These are phyloP conservation scores for Eristalis pertinax DNA, from an alignment of 2,888 invertebrate genomes.

Conservation along the genomic window DNA sequence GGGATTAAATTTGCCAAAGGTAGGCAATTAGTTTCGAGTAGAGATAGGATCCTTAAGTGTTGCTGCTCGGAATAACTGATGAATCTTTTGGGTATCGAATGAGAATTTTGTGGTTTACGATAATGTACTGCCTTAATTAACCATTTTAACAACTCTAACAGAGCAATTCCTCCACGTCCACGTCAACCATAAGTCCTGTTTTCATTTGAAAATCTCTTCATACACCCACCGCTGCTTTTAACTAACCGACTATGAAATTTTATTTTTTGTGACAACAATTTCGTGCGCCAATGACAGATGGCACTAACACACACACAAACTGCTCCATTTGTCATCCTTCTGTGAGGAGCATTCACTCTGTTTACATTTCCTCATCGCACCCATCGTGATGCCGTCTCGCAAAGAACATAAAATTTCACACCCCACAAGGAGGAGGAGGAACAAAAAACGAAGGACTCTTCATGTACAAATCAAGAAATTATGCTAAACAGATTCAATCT, in stretches of 20 bases:
- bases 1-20: neutral
- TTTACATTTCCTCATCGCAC: neutral
- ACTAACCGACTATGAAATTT: neutral
- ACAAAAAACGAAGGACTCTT: neutral
- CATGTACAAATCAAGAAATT: conserved; percentile 56
- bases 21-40: neutral
- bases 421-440: neutral
- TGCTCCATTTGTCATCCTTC: neutral
- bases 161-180: too few relatives aligned
- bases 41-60: neutral
- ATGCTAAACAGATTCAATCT: conserved; percentile 69
- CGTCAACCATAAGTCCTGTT: too few relatives aligned
- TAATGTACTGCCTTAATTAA: too few relatives aligned
- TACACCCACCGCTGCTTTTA: too few relatives aligned
- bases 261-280: neutral
- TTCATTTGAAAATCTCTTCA: too few relatives aligned
- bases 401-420: conserved; percentile 27
- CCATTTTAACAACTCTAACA: too few relatives aligned
- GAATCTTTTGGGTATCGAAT: neutral
- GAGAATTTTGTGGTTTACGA: too few relatives aligned
- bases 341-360: neutral
- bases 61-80: neutral
- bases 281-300: neutral
- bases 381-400: neutral
- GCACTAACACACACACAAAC: neutral